Conservation (phyloP, 92 coral and sea anemone species). For the Chrysogorgia sp. region DNA sequence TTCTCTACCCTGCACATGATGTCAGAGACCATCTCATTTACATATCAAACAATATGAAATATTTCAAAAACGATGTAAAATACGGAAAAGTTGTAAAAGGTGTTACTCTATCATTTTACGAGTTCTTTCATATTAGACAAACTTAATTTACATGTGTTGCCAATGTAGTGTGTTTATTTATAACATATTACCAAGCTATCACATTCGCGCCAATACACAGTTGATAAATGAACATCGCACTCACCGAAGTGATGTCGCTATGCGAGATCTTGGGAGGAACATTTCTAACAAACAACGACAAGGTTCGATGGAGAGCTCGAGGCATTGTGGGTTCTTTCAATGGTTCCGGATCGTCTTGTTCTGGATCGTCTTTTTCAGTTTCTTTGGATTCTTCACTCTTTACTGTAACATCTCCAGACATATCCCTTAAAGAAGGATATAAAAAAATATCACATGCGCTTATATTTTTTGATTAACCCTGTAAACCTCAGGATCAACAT, state of each 20-base stretch:
- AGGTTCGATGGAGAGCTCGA: constrained; percentile 86
- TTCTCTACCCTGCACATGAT: no score
- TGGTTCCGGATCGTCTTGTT: constrained; percentile 58
- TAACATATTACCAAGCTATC: no score
- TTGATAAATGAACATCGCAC: constrained; percentile 15
- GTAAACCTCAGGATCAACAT: no score
- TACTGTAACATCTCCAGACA: constrained; percentile 1
- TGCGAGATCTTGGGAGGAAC: constrained; percentile 89
- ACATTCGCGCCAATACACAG: no score
- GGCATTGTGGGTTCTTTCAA: constrained; percentile 59
- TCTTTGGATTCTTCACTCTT: constrained; percentile 57
- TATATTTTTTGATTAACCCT: not conserved
- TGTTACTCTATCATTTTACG: no score
- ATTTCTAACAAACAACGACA: constrained; percentile 86
- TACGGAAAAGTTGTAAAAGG: no score
- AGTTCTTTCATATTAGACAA: no score
- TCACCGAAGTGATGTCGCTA: constrained; percentile 83
- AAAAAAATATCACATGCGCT: not conserved
- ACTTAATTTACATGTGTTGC: no score
- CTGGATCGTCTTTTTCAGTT: constrained; percentile 60
- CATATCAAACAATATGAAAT: no score
- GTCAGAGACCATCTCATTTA: no score
- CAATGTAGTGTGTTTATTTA: no score
- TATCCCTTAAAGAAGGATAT: constrained; percentile 6
- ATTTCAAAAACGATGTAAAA: no score